phyloP scores from a whole-genome alignment of 2,113 vertebrate genomes.

The Proteles cristata region DNA sequence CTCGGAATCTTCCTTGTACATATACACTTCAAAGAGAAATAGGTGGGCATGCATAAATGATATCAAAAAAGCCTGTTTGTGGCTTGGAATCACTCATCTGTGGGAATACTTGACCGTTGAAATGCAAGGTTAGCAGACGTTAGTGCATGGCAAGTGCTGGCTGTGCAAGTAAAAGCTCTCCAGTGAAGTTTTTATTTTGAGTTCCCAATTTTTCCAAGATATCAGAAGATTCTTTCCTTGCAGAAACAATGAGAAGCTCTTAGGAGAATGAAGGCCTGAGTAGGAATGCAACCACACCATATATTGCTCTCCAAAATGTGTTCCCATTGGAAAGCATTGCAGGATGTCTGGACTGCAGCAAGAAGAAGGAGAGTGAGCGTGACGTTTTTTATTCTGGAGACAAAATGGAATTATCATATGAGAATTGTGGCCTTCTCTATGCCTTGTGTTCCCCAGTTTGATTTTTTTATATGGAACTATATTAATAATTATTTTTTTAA shows the following conservation, averaged over 20 bases:
- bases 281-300: background rate
- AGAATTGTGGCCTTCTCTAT: background rate
- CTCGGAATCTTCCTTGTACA: background rate
- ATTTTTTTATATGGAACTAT: conserved; percentile 33
- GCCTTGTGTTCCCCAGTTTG: background rate
- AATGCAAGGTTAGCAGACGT: background rate
- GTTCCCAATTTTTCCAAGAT: conserved; percentile 1
- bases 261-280: background rate
- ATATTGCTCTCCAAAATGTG: background rate
- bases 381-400: background rate
- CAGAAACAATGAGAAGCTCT: conserved; percentile 21
- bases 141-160: background rate
- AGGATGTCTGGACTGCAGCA: background rate
- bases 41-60: background rate
- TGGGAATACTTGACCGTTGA: background rate
- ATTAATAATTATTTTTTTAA: conserved; percentile 54
- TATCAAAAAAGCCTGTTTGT: background rate
- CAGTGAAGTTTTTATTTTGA: conserved; percentile 31
- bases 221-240: conserved; percentile 46
- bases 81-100: conserved; percentile 44
- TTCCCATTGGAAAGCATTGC: background rate
- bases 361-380: background rate
- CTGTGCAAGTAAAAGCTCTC: background rate
- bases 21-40: conserved; percentile 31
- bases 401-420: background rate